These are phyloP conservation scores for Channa maculata DNA, from an alignment of 2,113 vertebrate species.

Conservation along the genomic window DNA sequence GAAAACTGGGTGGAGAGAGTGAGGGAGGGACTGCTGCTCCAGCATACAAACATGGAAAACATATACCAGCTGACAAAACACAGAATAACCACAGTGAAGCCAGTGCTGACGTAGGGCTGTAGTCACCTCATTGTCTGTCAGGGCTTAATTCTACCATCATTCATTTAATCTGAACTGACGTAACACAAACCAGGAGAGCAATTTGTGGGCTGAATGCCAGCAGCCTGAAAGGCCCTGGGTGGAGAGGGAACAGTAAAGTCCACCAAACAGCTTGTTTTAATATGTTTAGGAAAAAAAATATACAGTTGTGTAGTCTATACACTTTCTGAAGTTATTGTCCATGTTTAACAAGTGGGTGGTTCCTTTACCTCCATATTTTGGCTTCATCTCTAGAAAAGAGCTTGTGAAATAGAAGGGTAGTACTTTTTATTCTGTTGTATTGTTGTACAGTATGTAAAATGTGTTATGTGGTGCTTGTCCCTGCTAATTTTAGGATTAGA, in stretches of 20 bases:
- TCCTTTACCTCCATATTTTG: too few species aligned
- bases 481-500: too few species aligned
- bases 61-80: conserved; percentile 27
- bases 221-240: background rate
- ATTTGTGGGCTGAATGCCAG: conserved; percentile 8
- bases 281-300: too few species aligned
- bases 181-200: conserved; percentile 8
- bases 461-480: too few species aligned
- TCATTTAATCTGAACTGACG: conserved; percentile 35
- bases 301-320: too few species aligned
- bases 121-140: conserved; percentile 33
- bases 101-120: conserved; percentile 33
- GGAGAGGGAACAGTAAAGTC: conserved; percentile 9
- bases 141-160: conserved; percentile 15
- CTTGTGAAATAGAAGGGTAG: too few species aligned
- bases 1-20: background rate
- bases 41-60: conserved; percentile 10
- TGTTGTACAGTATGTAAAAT: too few species aligned
- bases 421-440: too few species aligned
- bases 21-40: background rate
- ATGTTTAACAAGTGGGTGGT: too few species aligned
- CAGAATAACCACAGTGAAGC: conserved; percentile 29
- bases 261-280: background rate
- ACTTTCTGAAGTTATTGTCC: too few species aligned
- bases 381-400: too few species aligned